phyloP scores from a whole-genome alignment of 2,888 invertebrate genomes.

The Tigriopus californicus region DNA sequence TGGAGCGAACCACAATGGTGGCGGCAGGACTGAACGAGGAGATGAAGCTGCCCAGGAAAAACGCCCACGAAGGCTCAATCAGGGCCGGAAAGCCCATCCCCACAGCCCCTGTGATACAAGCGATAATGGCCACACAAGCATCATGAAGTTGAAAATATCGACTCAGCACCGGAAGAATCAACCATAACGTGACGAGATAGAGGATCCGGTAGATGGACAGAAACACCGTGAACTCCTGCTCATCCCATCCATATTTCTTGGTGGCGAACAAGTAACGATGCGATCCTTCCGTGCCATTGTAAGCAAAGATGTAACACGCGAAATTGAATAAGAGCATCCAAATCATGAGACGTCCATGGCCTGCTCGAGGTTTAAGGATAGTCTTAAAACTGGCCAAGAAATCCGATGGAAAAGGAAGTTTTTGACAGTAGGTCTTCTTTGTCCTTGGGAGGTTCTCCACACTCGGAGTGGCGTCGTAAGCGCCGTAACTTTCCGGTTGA shows the following conservation, averaged over 20 bases:
- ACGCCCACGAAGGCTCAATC: background rate
- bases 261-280: background rate
- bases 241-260: background rate
- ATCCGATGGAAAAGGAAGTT: background rate
- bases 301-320: slow-evolving; percentile 8
- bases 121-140: background rate
- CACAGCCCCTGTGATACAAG: background rate
- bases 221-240: background rate
- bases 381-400: background rate
- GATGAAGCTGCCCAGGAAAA: background rate
- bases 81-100: background rate
- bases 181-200: background rate
- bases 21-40: background rate
- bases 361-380: background rate
- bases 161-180: background rate
- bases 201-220: background rate
- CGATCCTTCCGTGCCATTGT: slow-evolving; percentile 10
- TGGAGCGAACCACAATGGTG: background rate
- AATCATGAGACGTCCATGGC: background rate
- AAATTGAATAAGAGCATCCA: slow-evolving; percentile 1
- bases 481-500: background rate
- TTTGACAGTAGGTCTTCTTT: background rate
- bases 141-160: background rate
- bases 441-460: too few relatives aligned
- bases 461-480: too few relatives aligned